Evolutionary conservation across 1,140 invertebrate species (phyloP).

Genomic region (Antheraea mylitta): DNA sequence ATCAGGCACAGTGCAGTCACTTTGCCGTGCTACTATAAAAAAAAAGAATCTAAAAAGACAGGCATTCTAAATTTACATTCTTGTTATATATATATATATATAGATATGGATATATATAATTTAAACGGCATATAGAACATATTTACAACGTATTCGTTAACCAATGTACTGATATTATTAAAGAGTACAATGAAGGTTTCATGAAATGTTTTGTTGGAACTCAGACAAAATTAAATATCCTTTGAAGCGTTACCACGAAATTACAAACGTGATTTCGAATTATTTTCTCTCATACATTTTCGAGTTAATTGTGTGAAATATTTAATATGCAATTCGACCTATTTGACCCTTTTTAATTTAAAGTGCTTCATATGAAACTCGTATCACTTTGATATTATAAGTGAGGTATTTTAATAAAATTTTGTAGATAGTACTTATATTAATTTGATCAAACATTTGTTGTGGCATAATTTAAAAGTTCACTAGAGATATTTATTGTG

Average conservation of each 20-base stretch:
- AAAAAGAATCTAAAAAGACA: too few relatives aligned
- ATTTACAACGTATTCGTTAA: too few relatives aligned
- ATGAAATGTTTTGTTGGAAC: neutral
- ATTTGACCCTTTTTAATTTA: slow-evolving; percentile 6
- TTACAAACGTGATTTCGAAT: slow-evolving; percentile 16
- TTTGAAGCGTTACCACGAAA: neutral
- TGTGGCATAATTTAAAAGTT: too few relatives aligned
- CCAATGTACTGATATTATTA: neutral
- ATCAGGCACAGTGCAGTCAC: too few relatives aligned
- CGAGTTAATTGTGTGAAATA: slow-evolving; percentile 28
- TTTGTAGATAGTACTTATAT: neutral
- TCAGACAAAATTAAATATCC: slow-evolving; percentile 17
- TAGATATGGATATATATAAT: too few relatives aligned
- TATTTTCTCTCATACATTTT: slow-evolving; percentile 18
- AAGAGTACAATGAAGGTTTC: neutral
- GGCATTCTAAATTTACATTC: too few relatives aligned
- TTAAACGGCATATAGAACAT: too few relatives aligned
- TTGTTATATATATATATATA: too few relatives aligned
- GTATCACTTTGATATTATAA: neutral
- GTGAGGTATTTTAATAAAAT: neutral
- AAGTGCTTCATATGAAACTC: slow-evolving; percentile 11
- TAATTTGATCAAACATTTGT: too few relatives aligned
- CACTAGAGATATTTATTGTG: too few relatives aligned
- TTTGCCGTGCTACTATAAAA: too few relatives aligned
- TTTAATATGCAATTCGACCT: slow-evolving; percentile 7